Evolutionary conservation across 2,888 invertebrate species (phyloP).

Genomic region (Pimpla rufipes): DNA sequence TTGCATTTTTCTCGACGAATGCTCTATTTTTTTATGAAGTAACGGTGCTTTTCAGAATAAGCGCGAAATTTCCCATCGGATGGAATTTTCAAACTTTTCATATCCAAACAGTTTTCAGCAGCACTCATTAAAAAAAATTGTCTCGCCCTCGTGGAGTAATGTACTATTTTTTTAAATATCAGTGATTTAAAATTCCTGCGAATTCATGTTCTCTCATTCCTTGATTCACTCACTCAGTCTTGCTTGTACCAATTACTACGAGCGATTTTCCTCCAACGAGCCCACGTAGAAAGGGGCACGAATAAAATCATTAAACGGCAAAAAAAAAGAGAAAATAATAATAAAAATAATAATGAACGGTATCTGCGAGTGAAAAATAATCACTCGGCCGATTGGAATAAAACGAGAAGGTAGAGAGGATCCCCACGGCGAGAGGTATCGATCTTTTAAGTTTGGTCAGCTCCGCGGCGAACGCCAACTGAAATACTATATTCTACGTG

Average conservation of each 20-base stretch:
- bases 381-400: conserved; percentile 48
- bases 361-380: conserved; percentile 45
- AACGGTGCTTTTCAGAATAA: too few relatives aligned
- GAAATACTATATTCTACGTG: conserved; percentile 54
- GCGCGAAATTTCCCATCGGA: too few relatives aligned
- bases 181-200: too few relatives aligned
- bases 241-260: conserved; percentile 37
- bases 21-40: too few relatives aligned
- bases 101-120: too few relatives aligned
- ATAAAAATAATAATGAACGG: conserved; percentile 26
- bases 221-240: neutral
- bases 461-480: conserved; percentile 23
- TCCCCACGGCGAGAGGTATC: conserved; percentile 45
- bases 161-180: too few relatives aligned
- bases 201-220: too few relatives aligned
- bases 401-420: conserved; percentile 44
- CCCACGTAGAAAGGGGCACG: neutral
- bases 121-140: too few relatives aligned
- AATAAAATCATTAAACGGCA: conserved; percentile 19
- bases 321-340: conserved; percentile 20
- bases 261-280: conserved; percentile 58
- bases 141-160: too few relatives aligned
- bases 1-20: too few relatives aligned
- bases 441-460: conserved; percentile 40
- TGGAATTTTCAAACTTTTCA: too few relatives aligned